Evolutionary conservation across 2,113 vertebrate species (phyloP), one percentile per base, ranked within the genome.

Genomic region (Amphilophus citrinellus): DNA sequence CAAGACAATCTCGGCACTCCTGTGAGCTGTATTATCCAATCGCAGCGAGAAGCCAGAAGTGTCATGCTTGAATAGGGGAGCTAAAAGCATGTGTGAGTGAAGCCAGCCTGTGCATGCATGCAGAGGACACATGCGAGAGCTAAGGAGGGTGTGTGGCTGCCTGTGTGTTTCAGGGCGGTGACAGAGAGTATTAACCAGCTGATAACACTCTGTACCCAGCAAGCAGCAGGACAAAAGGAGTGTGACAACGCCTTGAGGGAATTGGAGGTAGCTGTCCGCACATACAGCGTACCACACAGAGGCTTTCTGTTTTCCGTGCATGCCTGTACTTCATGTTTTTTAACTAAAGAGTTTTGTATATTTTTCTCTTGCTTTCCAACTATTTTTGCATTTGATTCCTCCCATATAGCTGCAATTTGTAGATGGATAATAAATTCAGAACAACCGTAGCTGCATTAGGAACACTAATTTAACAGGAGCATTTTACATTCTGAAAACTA

Each of bases 121-220:
- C 61, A 65, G 65, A 56, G 79, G 79, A 81, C 87, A 88, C 73
- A 82, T 83, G 84, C 87, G 76, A 68, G 76, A 80, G 62, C 63
- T 93, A 80, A 91, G 86, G 83, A 57, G 75, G 24, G 66, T 89
- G 77, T 87, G 61, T 58, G 39, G 27, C n/a, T 86, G 53, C 80
- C 80, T 75, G 63, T 93, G 83, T 91, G 68, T 96, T 94, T 39
- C 94, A 99, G 99, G 95, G 98, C 99, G n/a, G 99, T 99, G 92
- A 99, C 99, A 0, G 99, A 99, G 94, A 99, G 99, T 87, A 99
- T 99, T 95, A 99, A 99, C 91, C 98, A 99, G 92, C 97, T 99
- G 83, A 99, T 99, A 95, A 99, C 97, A 0, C 93, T 99, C 92
- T 99, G 98, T 68, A 99, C 98, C n/a, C 99, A 99, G 85, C 99